These are phyloP conservation scores for Baryphthengus martii DNA, from an alignment of 2,113 vertebrate species.

Conservation along the genomic window DNA sequence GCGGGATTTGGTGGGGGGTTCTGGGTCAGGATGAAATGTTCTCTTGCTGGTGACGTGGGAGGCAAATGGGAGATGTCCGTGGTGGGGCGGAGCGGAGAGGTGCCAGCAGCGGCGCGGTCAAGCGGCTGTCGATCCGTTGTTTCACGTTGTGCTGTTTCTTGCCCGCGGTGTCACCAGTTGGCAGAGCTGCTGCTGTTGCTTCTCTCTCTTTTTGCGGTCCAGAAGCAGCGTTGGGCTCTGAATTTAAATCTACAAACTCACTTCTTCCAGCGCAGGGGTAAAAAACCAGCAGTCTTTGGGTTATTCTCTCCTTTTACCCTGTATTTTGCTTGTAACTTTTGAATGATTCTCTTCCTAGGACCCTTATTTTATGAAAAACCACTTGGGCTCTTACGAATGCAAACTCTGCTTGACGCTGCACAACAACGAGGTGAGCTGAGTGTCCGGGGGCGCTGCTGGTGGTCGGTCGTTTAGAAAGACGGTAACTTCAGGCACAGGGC, in stretches of 20 bases:
- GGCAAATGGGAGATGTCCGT: accelerated
- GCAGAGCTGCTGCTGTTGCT: neutral
- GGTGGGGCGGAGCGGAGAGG: neutral
- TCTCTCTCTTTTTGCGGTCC: neutral
- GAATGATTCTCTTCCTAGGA: conserved; percentile 69
- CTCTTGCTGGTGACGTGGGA: neutral
- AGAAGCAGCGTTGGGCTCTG: neutral
- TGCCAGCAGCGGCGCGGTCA: neutral
- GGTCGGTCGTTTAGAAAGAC: neutral
- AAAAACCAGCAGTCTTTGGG: neutral
- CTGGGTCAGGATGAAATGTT: neutral
- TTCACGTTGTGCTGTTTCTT: neutral
- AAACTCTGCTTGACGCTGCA: conserved; percentile 97
- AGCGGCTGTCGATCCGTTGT: accelerated
- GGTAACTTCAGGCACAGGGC: neutral
- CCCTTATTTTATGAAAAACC: conserved; percentile 99
- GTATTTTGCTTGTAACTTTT: neutral
- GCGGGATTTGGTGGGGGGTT: neutral
- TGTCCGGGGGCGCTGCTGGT: neutral
- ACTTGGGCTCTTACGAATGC: conserved; percentile 96
- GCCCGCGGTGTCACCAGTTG: neutral
- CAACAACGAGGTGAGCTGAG: conserved; percentile 89
- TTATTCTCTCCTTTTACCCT: neutral
- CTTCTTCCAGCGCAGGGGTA: neutral
- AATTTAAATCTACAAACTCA: neutral